These are phyloP conservation scores for Cyprichromis sp. DNA, from an alignment of 2,113 vertebrate genomes.

Conservation along the genomic window DNA sequence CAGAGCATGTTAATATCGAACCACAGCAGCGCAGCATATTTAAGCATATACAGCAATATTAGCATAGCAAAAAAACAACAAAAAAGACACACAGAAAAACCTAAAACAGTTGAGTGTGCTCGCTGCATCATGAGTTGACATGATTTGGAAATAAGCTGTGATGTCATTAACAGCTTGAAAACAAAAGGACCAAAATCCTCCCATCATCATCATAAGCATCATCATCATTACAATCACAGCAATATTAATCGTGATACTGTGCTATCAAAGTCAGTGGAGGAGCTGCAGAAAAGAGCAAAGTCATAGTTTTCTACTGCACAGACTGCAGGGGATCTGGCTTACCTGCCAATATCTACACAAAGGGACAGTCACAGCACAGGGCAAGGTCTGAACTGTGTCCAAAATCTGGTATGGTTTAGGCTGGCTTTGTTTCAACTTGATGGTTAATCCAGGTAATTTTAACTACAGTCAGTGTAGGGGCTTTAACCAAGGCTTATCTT, in stretches of 20 bases:
- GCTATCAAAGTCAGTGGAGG: not conserved
- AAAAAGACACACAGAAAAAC: not conserved
- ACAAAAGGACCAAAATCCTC: not conserved
- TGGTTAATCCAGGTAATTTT: not conserved
- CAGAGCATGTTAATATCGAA: not conserved
- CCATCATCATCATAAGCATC: not conserved
- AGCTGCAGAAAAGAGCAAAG: not conserved
- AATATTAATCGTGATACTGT: not conserved
- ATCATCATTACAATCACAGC: not conserved
- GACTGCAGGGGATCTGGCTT: not conserved
- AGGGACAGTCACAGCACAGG: not conserved
- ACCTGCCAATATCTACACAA: constrained; percentile 17
- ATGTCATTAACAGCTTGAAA: not conserved
- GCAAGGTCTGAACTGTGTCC: not conserved
- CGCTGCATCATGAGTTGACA: constrained; percentile 12
- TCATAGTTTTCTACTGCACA: not conserved
- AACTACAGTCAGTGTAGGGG: not conserved
- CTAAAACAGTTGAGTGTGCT: not conserved
- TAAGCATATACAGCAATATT: constrained; percentile 1
- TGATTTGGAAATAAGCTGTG: constrained; percentile 16
- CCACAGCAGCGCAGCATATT: constrained; percentile 29
- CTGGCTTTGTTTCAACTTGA: not conserved
- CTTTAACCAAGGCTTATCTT: constrained; percentile 88
- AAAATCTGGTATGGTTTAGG: not conserved
- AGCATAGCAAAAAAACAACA: constrained; percentile 1